phyloP scores from a whole-genome alignment of 2,797 vertebrate genomes.

The Notamacropus eugenii region DNA sequence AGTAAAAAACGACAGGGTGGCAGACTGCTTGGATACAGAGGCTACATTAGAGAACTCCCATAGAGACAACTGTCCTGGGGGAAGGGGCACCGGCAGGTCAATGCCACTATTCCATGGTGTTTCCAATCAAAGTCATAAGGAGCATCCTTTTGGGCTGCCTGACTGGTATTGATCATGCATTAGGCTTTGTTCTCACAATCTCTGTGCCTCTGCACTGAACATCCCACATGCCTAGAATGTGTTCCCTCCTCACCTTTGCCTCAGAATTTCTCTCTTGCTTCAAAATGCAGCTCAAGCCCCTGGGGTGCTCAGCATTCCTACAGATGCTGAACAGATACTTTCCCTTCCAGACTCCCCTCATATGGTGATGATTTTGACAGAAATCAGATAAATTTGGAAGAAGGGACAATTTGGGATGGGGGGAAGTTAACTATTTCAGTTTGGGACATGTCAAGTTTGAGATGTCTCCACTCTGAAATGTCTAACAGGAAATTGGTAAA shows the following conservation, averaged over 20 bases:
- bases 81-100: background rate
- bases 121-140: background rate
- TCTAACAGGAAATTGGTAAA: background rate
- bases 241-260: background rate
- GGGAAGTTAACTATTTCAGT: background rate
- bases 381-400: background rate
- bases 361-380: background rate
- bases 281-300: background rate
- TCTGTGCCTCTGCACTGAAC: background rate
- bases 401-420: background rate
- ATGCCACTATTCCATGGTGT: background rate
- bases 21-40: background rate
- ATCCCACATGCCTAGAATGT: background rate
- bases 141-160: background rate
- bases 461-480: background rate
- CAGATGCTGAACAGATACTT: background rate
- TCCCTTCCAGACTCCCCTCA: background rate
- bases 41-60: background rate
- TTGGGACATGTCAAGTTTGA: background rate
- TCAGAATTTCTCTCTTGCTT: background rate
- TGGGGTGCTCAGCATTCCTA: background rate
- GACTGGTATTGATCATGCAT: too few relatives aligned
- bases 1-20: background rate
- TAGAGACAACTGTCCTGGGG: background rate
- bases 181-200: background rate